Evolutionary conservation across 2,888 invertebrate species (phyloP).

Genomic region (Eulithis prunata): DNA sequence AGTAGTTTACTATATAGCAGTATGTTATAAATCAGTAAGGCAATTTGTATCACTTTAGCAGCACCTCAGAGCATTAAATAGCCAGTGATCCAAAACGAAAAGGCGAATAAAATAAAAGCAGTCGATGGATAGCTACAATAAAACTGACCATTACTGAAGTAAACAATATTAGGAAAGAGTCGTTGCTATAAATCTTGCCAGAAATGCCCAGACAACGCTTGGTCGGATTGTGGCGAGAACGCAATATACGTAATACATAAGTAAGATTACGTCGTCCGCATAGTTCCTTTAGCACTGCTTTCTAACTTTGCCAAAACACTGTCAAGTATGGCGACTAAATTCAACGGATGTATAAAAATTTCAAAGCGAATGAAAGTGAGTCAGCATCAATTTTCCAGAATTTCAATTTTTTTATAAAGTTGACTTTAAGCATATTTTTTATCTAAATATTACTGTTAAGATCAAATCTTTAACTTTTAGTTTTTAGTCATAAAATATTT

Average conservation of each 20-base stretch:
- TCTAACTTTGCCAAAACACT: background rate
- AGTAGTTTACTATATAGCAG: constrained; percentile 23
- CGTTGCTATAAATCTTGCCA: constrained; percentile 71
- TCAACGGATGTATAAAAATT: too few species aligned
- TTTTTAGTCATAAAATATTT: too few species aligned
- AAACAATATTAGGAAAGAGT: constrained; percentile 80
- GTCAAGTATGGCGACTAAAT: too few species aligned
- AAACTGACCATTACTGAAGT: constrained; percentile 75
- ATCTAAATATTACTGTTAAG: too few species aligned
- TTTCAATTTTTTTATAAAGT: too few species aligned
- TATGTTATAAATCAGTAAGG: constrained; percentile 30
- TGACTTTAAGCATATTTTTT: too few species aligned
- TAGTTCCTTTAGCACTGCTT: constrained; percentile 31
- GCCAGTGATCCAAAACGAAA: constrained; percentile 54
- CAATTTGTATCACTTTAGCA: constrained; percentile 44
- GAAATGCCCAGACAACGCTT: constrained; percentile 68
- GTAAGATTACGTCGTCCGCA: constrained; percentile 62
- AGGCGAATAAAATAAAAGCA: constrained; percentile 68
- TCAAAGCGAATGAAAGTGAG: too few species aligned
- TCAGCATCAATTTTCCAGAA: too few species aligned
- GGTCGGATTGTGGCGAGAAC: constrained; percentile 70
- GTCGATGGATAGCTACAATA: constrained; percentile 68
- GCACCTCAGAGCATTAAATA: constrained; percentile 57
- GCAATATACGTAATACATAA: constrained; percentile 64
- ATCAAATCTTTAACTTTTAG: too few species aligned